Percentiles rank a stretch among this genome's conserved stretches.
These are phyloP conservation scores for Aleiodes sp. DNA, from an alignment of 1,140 invertebrate genomes.

Conservation along the genomic window DNA sequence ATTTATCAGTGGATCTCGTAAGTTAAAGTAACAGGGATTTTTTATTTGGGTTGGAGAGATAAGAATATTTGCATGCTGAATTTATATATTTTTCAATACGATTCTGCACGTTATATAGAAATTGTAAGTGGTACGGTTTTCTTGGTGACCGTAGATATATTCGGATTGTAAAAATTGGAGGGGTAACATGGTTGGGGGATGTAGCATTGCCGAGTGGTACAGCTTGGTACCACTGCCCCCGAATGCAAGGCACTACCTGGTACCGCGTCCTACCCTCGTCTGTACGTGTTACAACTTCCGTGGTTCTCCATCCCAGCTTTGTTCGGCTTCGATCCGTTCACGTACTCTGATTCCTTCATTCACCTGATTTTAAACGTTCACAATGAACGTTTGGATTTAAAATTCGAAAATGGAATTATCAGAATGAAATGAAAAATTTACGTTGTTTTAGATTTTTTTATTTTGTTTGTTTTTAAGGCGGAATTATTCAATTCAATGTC, in stretches of 20 bases:
- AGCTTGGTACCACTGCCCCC: slow-evolving; percentile 51
- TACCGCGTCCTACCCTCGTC: slow-evolving; percentile 48
- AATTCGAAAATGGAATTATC: slow-evolving; percentile 13
- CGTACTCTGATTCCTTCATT: neutral
- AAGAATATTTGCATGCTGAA: neutral
- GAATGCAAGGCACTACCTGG: slow-evolving; percentile 51
- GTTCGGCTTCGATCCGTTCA: neutral
- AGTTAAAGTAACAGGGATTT: slow-evolving; percentile 64
- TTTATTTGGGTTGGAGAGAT: too few species aligned
- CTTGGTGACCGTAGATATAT: neutral
- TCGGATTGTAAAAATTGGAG: too few species aligned
- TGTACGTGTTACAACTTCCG: slow-evolving; percentile 20
- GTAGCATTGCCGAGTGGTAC: slow-evolving; percentile 49
- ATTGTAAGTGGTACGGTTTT: slow-evolving; percentile 25
- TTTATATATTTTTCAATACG: neutral
- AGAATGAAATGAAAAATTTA: too few species aligned
- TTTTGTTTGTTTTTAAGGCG: neutral
- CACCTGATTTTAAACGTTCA: neutral
- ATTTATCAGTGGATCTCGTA: slow-evolving; percentile 94
- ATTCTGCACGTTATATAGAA: neutral
- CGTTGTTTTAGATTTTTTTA: slow-evolving; percentile 27
- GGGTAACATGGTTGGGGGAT: slow-evolving; percentile 23
- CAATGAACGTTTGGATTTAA: neutral
- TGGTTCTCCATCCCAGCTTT: slow-evolving; percentile 20
- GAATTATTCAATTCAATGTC: neutral